phyloP scores from a whole-genome alignment of 2,113 vertebrate species.

The Indri indri region DNA sequence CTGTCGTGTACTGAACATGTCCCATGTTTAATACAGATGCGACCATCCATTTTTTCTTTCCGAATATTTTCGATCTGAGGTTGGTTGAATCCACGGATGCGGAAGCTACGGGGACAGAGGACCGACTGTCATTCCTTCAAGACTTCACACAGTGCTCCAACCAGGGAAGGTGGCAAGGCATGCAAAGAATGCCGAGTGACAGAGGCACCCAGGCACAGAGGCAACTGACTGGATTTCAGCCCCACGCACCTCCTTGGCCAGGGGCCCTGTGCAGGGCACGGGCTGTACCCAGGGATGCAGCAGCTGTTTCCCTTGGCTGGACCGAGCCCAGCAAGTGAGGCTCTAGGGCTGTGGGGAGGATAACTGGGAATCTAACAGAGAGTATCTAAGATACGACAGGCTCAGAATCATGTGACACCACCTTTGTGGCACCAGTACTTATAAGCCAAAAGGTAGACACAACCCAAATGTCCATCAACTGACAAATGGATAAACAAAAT shows the following conservation, averaged over 20 bases:
- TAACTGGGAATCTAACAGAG: neutral
- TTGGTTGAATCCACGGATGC: neutral
- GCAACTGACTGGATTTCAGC: neutral
- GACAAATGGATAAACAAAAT: neutral
- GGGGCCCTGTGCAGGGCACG: neutral
- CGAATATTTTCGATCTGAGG: neutral
- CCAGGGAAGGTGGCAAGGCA: neutral
- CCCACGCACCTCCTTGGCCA: neutral
- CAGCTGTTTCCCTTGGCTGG: neutral
- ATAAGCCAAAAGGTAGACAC: neutral
- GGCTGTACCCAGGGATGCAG: fast-evolving
- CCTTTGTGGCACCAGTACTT: neutral
- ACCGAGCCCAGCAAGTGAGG: neutral
- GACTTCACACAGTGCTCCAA: neutral
- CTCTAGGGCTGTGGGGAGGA: neutral
- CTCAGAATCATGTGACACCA: neutral
- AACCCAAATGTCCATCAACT: neutral
- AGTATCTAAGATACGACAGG: neutral
- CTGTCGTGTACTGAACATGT: no score
- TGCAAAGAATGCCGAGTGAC: neutral
- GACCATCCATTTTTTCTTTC: neutral
- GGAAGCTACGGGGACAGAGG: neutral
- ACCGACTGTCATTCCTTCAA: neutral
- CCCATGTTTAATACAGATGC: neutral
- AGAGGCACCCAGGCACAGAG: neutral